Conservation (phyloP, 2,797 vertebrate species). For the Gambelia wislizenii region DNA sequence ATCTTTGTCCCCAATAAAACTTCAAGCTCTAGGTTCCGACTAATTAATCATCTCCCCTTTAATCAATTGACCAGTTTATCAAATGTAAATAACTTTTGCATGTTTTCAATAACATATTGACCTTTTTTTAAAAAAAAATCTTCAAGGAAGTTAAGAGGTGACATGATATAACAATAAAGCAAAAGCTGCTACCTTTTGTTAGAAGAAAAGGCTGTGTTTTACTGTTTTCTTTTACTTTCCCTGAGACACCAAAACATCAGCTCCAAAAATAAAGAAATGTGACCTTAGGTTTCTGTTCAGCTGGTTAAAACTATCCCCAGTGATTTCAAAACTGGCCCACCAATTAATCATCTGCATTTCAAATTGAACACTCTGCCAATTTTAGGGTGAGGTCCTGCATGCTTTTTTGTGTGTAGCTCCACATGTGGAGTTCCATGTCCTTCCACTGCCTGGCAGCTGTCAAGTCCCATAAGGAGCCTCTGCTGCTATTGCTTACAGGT, state of each 20-base stretch:
- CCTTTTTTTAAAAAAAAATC: too few relatives aligned
- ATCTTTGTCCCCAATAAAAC: neutral
- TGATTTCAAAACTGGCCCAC: too few relatives aligned
- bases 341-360: neutral
- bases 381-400: neutral
- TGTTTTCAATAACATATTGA: neutral
- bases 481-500: too few relatives aligned
- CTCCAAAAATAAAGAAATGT: neutral
- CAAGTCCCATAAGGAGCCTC: too few relatives aligned
- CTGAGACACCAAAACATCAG: neutral
- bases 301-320: too few relatives aligned
- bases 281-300: neutral
- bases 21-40: neutral
- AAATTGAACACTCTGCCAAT: neutral
- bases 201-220: neutral
- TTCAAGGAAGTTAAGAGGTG: too few relatives aligned
- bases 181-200: too few relatives aligned
- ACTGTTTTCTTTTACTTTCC: neutral
- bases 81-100: neutral
- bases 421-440: too few relatives aligned
- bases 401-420: too few relatives aligned
- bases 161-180: neutral
- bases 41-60: neutral
- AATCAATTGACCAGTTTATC: neutral
- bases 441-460: too few relatives aligned